These are phyloP conservation scores for Enoplosus armatus DNA, from an alignment of 2,797 vertebrate genomes.

Conservation along the genomic window DNA sequence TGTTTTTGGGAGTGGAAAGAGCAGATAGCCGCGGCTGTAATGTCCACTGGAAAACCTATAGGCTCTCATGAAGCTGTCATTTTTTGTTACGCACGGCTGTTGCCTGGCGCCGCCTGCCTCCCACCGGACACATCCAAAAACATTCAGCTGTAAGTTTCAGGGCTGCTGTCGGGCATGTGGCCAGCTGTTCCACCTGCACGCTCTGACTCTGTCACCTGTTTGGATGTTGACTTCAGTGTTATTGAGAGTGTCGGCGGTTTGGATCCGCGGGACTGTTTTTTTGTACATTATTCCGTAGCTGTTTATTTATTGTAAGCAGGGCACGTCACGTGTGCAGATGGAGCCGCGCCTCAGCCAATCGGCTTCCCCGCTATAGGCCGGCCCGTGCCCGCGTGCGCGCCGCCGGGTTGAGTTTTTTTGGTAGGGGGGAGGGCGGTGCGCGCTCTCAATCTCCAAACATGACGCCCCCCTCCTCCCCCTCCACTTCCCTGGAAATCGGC, in stretches of 20 bases:
- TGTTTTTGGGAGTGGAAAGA: constrained; percentile 7
- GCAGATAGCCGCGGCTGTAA: constrained; percentile 47
- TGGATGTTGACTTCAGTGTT: neutral
- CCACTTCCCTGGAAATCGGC: constrained; percentile 76
- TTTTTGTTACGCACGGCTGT: constrained; percentile 69
- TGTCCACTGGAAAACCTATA: constrained; percentile 54
- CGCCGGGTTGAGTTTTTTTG: constrained; percentile 69
- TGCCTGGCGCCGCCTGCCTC: constrained; percentile 64
- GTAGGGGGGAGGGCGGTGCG: constrained; percentile 68
- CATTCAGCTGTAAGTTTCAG: constrained; percentile 53
- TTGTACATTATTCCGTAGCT: constrained; percentile 70
- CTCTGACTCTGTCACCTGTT: neutral
- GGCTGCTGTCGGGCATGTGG: neutral
- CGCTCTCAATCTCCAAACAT: constrained; percentile 74
- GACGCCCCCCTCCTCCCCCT: constrained; percentile 49
- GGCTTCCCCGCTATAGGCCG: constrained; percentile 55
- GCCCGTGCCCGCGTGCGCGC: constrained; percentile 76
- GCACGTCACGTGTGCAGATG: constrained; percentile 82
- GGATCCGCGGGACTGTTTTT: constrained; percentile 11
- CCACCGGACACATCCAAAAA: constrained; percentile 64
- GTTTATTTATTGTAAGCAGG: constrained; percentile 88
- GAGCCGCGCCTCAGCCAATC: constrained; percentile 79
- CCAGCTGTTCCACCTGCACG: constrained; percentile 5
- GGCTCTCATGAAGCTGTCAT: constrained; percentile 67
- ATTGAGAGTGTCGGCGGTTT: neutral